Evolutionary conservation across 2,797 vertebrate species (phyloP), one percentile per base, ranked within the genome.

Genomic region (Falco berigora): DNA sequence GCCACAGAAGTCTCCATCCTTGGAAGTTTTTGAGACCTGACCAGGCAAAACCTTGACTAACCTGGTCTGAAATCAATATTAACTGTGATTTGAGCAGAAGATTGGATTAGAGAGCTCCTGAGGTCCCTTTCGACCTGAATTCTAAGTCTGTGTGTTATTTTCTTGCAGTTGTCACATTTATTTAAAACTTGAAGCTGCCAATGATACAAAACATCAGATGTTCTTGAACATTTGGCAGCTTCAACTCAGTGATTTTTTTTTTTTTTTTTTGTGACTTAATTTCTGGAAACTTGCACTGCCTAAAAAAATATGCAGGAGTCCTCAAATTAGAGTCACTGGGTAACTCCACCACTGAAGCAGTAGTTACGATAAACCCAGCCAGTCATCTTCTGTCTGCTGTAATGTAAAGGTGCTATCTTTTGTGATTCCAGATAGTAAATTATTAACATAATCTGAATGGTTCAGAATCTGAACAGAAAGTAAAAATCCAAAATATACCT

Each of bases 101-200:
- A 14, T 77, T 64, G 55, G 20, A 47, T 59, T 52, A 38, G 63
- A 83, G 40, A 71, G 20, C 28, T 69, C 34, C 58, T 3, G 13
- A 64, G 42, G 10, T 83, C 36, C 40, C 27, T 71, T 91, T 77
- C 63, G 83, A 1, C 23, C 18, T 66, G 30, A 79, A 32, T 22
- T 79, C n/a, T 40, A 19, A 42, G 27, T 53, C 75, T 83, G 27
- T 90, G 24, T 94, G 23, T 44, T 94, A 28, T 72, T 89, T 93
- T 59, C 30, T 55, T 92, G 30, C 28, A 55, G 24, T 95, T 69
- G 62, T 86, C 63, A 73, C 58, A 40, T 85, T 79, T 84, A 38
- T 86, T 95, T 95, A 53, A 94, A 91, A 73, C 40, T 94, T 67
- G 40, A 76, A 89, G 52, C 64, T 94, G 74, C 56, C 68, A 91